Conservation (phyloP, 1,140 invertebrate genomes). For the Trachymyrmex septentrionalis region DNA sequence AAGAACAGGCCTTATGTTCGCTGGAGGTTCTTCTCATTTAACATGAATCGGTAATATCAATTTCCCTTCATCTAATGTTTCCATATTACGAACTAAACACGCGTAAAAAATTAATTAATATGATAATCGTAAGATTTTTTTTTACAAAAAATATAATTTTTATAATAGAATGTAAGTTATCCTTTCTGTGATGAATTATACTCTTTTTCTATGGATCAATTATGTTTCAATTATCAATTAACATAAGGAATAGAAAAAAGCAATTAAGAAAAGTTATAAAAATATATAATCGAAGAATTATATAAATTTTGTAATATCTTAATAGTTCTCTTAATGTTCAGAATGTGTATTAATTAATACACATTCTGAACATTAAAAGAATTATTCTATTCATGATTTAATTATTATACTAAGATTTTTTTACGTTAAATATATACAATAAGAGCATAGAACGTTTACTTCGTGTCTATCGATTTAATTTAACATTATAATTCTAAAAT, state of each 20-base stretch:
- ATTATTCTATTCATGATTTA: too few relatives aligned
- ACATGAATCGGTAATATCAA: neutral
- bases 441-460: too few relatives aligned
- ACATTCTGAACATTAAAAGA: too few relatives aligned
- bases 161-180: neutral
- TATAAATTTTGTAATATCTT: neutral
- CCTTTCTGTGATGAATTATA: neutral
- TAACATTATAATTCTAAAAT: neutral
- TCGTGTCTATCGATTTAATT: too few relatives aligned
- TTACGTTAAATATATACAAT: too few relatives aligned
- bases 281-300: too few relatives aligned
- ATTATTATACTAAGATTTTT: too few relatives aligned
- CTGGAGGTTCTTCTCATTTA: too few relatives aligned
- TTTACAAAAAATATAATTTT: neutral
- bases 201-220: neutral
- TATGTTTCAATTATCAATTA: neutral
- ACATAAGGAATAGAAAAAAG: neutral
- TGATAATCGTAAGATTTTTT: neutral
- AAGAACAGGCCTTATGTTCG: too few relatives aligned
- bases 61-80: constrained; percentile 28
- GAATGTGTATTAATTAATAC: too few relatives aligned
- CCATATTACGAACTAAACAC: neutral
- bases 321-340: neutral
- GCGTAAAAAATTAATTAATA: neutral
- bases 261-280: neutral